phyloP scores from a whole-genome alignment of 2,888 invertebrate genomes.

The Allygus modestus region DNA sequence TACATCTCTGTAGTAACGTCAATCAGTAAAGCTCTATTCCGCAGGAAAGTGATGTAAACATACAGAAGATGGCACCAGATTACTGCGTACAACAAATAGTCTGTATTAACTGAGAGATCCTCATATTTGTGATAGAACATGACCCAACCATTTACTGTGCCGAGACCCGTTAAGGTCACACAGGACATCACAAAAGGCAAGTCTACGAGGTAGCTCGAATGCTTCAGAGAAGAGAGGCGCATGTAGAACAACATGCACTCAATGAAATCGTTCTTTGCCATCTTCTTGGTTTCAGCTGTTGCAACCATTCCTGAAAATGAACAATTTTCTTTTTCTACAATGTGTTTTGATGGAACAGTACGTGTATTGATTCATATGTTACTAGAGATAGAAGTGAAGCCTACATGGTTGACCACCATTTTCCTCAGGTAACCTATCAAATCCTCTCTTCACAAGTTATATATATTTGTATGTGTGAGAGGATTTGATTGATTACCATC shows the following conservation, averaged over 20 bases:
- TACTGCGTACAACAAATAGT: slow-evolving; percentile 4
- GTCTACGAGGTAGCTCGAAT: neutral
- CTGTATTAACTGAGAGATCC: slow-evolving; percentile 38
- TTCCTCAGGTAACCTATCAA: no score
- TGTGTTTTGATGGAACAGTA: no score
- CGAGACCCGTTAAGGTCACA: neutral
- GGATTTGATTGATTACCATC: no score
- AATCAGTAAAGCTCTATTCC: neutral
- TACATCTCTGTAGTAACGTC: neutral
- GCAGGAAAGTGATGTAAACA: neutral
- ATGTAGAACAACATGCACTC: slow-evolving; percentile 11
- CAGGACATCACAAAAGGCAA: neutral
- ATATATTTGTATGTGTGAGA: no score
- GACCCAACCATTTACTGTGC: neutral
- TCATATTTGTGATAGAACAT: slow-evolving; percentile 52
- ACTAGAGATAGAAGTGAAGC: no score
- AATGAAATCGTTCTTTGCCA: neutral
- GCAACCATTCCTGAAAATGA: neutral
- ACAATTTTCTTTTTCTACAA: neutral
- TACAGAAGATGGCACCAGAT: neutral
- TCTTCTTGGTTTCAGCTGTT: neutral
- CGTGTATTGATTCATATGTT: no score
- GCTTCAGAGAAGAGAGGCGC: neutral
- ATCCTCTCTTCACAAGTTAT: no score
- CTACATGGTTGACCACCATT: no score